Evolutionary conservation across 2,797 vertebrate species (phyloP), one percentile per base, ranked within the genome.

Genomic region (Sebastes jordani): DNA sequence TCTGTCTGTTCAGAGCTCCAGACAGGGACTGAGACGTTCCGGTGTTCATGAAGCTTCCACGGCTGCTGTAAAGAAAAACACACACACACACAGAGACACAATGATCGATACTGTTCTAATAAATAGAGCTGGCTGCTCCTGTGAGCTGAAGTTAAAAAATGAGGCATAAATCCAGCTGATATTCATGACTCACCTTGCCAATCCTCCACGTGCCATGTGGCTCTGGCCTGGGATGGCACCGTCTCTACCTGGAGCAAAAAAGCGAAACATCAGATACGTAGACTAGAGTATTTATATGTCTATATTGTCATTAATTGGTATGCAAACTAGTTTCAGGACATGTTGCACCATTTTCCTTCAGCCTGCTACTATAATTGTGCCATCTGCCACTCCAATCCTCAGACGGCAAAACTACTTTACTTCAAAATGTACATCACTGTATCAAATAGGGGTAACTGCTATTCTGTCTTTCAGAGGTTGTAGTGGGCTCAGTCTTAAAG

Each of bases 161-260:
- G 46, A 49, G 18, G 46, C 18, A 20, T 6, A 25, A 59, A 59
- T 27, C 27, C 2, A 46, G 5, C 5, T 7, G 2, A 55, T 27
- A 52, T 49, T 61, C 3, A 9, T 22, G 61, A 66, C 95, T 96
- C 95, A 98, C 98, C 97, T 96, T 0, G 96, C 87, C 74, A 97
- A 95, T 84, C 96, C 97, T 86, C 97, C 97, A 62, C 97, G 94
- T n/a, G 82, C 91, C 49, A 97, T 92, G 46, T 97, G 97, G 86
- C 96, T 95, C 80, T 97, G 97, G 34, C 91, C 96, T 83, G 84
- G 96, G 84, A 97, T 88, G 6, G 93, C 94, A 64, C 97, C 95
- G 55, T 98, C 97, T 83, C 95, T 94, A 93, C 94, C 97, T 97
- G 86, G 4, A 89, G 84, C 16, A 25, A 0, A 14, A 34, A 6